Percentiles rank a stretch among this genome's conserved stretches.
These are phyloP conservation scores for Perca schrenkii DNA, from an alignment of 2,113 vertebrate species.

Conservation along the genomic window DNA sequence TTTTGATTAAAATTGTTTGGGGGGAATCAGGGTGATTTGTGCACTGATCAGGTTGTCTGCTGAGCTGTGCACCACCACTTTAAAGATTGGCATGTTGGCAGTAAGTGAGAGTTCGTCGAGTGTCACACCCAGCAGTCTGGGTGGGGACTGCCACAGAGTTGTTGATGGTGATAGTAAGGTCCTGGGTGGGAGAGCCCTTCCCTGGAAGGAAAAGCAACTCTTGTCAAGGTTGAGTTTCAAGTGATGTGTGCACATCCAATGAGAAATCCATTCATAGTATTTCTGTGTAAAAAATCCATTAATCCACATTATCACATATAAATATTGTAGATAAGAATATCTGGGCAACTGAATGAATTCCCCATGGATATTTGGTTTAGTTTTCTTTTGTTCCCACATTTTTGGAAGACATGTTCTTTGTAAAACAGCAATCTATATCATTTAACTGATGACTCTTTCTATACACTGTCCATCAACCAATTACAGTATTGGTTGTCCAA, in stretches of 20 bases:
- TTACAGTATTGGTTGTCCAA: not conserved
- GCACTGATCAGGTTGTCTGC: constrained; percentile 24
- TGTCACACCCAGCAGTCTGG: no score
- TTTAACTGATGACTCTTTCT: no score
- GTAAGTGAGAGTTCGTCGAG: no score
- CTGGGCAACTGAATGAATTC: not conserved
- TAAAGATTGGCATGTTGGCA: not conserved
- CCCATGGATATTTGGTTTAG: not conserved
- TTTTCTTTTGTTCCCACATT: not conserved
- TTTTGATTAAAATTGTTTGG: constrained; percentile 40
- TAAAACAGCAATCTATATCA: not conserved
- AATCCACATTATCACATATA: not conserved
- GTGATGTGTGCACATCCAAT: no score
- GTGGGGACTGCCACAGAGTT: no score
- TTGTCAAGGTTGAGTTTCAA: no score
- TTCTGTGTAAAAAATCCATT: not conserved
- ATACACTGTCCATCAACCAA: not conserved
- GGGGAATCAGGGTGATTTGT: constrained; percentile 13
- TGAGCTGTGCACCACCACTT: constrained; percentile 15
- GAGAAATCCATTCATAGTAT: no score
- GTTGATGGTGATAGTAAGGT: no score
- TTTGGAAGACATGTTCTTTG: not conserved
- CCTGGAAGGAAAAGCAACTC: no score
- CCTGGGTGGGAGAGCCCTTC: no score
- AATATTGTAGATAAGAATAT: not conserved